Evolutionary conservation across 2,797 vertebrate genomes (phyloP).

Genomic region (Thunnus albacares): DNA sequence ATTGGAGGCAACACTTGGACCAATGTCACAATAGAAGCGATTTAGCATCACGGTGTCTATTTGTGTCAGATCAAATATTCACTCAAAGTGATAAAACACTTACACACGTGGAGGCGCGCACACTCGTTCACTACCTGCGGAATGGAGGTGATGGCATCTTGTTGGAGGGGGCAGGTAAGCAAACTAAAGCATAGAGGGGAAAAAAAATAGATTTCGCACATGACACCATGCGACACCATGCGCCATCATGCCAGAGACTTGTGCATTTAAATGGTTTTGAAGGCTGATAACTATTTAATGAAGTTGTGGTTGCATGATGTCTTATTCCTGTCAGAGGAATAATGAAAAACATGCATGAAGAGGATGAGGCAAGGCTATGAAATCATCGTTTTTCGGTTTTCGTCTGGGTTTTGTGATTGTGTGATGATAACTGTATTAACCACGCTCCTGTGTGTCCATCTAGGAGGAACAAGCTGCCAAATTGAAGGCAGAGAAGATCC

Average conservation of each 20-base stretch:
- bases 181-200: not conserved
- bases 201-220: not conserved
- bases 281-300: constrained; percentile 60
- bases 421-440: constrained; percentile 26
- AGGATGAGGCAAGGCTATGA: constrained; percentile 43
- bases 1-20: constrained; percentile 46
- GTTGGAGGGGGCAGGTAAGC: constrained; percentile 87
- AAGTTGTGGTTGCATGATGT: constrained; percentile 46
- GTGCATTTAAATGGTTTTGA: constrained; percentile 37
- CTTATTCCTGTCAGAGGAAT: constrained; percentile 33
- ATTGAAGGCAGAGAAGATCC: constrained; percentile 96
- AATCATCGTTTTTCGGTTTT: constrained; percentile 14
- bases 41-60: not conserved
- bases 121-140: constrained; percentile 37
- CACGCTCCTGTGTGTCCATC: constrained; percentile 25
- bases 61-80: constrained; percentile 15
- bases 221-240: constrained; percentile 16
- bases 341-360: constrained; percentile 7
- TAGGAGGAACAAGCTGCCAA: constrained; percentile 98
- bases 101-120: constrained; percentile 24
- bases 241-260: constrained; percentile 17
- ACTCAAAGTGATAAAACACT: constrained; percentile 12
- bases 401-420: not conserved
- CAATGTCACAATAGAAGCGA: constrained; percentile 13
- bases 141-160: constrained; percentile 87